Conservation (phyloP, 2,113 vertebrate genomes). For the Pristiophorus japonicus region DNA sequence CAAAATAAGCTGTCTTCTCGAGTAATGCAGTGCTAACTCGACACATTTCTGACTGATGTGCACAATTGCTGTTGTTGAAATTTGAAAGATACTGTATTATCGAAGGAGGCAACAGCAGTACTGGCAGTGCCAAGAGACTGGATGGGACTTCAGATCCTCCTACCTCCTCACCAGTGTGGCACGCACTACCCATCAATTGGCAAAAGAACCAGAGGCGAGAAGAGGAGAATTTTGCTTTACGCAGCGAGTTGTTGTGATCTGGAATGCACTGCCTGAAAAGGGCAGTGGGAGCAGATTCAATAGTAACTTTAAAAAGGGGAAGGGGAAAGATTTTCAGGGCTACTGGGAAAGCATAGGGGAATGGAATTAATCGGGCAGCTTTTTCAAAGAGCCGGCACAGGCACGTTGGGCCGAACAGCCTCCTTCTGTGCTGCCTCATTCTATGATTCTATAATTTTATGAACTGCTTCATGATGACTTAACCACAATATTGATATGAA, state of each 20-base stretch:
- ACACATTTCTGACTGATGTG: background rate
- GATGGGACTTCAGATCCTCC: background rate
- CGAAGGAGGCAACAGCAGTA: background rate
- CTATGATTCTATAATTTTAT: background rate
- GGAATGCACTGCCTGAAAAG: background rate
- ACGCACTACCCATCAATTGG: background rate
- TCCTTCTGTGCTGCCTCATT: background rate
- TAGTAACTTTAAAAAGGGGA: too few species aligned
- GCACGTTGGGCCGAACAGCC: background rate
- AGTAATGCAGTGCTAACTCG: background rate
- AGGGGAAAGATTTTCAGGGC: background rate
- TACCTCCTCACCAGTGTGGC: background rate
- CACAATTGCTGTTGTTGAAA: background rate
- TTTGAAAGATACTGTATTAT: background rate
- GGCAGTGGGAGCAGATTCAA: background rate
- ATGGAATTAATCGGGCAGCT: too few species aligned
- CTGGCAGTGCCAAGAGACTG: background rate
- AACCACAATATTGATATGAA: background rate
- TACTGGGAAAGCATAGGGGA: background rate
- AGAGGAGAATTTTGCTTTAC: background rate
- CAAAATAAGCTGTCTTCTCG: background rate
- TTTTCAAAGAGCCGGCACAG: too few species aligned
- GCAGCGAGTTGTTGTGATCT: background rate
- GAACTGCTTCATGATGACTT: background rate
- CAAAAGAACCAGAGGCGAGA: background rate